phyloP scores from a whole-genome alignment of 2,113 vertebrate species.

The Poeciliopsis prolifica region DNA sequence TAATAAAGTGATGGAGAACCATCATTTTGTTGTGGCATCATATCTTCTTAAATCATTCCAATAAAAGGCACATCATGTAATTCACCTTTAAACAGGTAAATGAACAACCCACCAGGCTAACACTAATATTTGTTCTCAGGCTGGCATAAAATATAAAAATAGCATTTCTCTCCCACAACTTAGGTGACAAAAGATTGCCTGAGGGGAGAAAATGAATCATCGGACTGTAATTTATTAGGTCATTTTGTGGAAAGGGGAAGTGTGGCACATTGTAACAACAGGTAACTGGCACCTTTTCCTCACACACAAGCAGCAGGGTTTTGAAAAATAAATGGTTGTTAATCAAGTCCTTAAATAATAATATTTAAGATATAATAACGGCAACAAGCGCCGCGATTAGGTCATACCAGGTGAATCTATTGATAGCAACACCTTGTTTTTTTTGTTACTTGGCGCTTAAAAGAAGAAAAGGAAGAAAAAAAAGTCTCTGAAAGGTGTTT shows the following conservation, averaged over 20 bases:
- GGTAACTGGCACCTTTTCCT: background rate
- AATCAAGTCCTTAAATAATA: background rate
- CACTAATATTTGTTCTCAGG: background rate
- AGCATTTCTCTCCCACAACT: background rate
- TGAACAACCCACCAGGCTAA: background rate
- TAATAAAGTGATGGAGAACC: no score
- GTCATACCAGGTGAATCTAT: background rate
- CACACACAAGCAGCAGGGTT: background rate
- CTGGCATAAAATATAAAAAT: background rate
- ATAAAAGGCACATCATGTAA: no score
- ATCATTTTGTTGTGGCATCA: no score
- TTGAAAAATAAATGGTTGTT: background rate
- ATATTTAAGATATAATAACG: background rate
- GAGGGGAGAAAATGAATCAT: background rate
- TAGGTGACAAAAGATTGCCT: background rate
- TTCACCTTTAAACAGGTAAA: no score
- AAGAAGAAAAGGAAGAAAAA: background rate
- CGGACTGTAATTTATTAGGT: background rate
- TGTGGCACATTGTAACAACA: background rate
- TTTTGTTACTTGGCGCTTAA: background rate
- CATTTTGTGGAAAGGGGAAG: background rate
- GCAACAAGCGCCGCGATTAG: no score
- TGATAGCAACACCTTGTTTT: background rate
- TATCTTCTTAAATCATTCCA: no score
- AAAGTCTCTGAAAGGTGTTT: background rate